Base-by-base conservation (phyloP, 1,140 invertebrate species). In the Lamellibrachia luymesi region DNA sequence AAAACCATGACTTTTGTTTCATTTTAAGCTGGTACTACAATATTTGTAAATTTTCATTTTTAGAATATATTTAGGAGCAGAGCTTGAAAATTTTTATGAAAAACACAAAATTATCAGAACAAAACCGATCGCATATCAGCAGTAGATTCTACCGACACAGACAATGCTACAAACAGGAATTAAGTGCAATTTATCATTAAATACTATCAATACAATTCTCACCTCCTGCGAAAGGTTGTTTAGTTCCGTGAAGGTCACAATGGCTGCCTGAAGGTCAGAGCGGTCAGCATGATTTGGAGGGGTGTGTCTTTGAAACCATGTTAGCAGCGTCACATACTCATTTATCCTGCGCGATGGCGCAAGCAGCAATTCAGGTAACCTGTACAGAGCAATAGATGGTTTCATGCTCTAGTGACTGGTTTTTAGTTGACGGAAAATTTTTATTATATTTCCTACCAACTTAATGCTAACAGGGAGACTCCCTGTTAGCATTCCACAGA, bases 281-380 rank as follows among this genome's bases (percentile, higher is more conserved):
- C 95, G 94, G 90, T 96, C 95, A 80, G 95, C 94, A 91, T 96
- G 95, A 49, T 94, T 93, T 50, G 92, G 93, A 0, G 95, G 95
- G 4, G 95, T 95, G 92, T 95, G 95, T 10, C 94, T 90, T 93
- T 96, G 94, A 94, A 95, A 95, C 95, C 95, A 95, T 6, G 94
- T 95, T 93, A 96, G 92, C 50, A 96, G 93, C 2, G 94, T 94
- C 17, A 95, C 94, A 93, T 95, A 96, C 93, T 95, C 95, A 8
- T 94, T 93, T 10, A 96, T 95, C 17, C 95, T 91, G 22, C 94
- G 92, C 2, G 94, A 93, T 22, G 95, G 95, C 4, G 94, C 90
- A 38, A 96, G 90, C 49, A 96, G 92, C 90, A 96, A 92, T 91
- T 96, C 95, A 38, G 95, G 95, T 5, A 96, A 93, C 6, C 95